Evolutionary conservation across 2,797 vertebrate genomes (phyloP), one percentile per base, ranked within the genome.

Genomic region (Galagoides demidoff): DNA sequence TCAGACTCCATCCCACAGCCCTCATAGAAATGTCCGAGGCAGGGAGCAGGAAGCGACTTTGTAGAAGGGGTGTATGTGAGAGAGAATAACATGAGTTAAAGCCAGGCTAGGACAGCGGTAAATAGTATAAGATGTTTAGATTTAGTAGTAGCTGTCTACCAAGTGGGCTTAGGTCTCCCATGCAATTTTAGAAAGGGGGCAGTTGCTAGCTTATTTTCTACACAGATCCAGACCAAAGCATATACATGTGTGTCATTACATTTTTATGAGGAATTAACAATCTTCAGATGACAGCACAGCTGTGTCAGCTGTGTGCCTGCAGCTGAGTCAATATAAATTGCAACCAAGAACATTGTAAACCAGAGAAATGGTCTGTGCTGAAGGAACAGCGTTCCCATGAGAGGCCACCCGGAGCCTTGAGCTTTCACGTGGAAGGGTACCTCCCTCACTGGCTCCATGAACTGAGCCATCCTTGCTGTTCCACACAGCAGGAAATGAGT

Each of bases 321-420:
- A 97, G 90, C 95, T 95, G 90, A 96, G 66, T 95, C 95, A 96
- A 68, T 85, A 96, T 74, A 94, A 93, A 92, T 81, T 92, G 25
- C 81, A 84, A 96, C 92, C 82, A 73, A 96, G 55, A 94, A 79
- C 31, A 92, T 4, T 70, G 11, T 25, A 82, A 70, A 39, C 85
- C 85, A 85, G 88, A 84, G 96, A 96, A 96, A 74, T 17, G 78
- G 66, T 74, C 31, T 85, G 22, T 9, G 20, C 31, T 88, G n/a
- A 89, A 82, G 81, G 61, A 76, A 86, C 31, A 74, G 77, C 34
- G 85, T 37, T 79, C 73, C 77, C 52, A 31, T 93, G 78, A 87
- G n/a, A 82, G 82, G 39, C 78, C 89, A 79, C 82, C 78, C 92
- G 92, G 52, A 17, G 20, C 70, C 85, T 45, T 61, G 23, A 55